phyloP scores from a whole-genome alignment of 2,888 invertebrate genomes.

The Meteorus colon region DNA sequence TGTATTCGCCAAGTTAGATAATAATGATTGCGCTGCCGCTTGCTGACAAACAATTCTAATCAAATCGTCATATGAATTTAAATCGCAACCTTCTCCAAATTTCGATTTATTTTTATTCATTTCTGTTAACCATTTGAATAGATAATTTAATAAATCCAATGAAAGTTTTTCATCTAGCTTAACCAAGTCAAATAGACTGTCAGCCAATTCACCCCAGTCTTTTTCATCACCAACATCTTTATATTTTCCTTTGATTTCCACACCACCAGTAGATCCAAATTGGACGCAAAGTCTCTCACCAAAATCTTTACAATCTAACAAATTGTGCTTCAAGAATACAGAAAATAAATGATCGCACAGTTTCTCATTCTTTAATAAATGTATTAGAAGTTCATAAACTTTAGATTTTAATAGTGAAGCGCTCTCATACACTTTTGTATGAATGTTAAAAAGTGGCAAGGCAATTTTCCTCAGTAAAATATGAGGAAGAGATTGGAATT shows the following conservation, averaged over 20 bases:
- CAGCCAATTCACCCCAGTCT: conserved; percentile 63
- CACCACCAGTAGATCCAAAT: conserved; percentile 62
- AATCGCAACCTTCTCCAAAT: conserved; percentile 37
- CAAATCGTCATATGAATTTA: conserved; percentile 58
- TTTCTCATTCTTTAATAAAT: conserved; percentile 56
- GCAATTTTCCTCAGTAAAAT: conserved; percentile 60
- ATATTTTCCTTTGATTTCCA: conserved; percentile 60
- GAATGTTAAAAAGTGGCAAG: conserved; percentile 65
- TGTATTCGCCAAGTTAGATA: conserved; percentile 67
- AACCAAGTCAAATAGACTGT: conserved; percentile 67
- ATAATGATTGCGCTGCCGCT: conserved; percentile 64
- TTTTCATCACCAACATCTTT: conserved; percentile 51
- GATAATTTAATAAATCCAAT: conserved; percentile 70
- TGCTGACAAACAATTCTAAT: conserved; percentile 61
- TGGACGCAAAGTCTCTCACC: conserved; percentile 58
- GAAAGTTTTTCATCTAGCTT: conserved; percentile 60
- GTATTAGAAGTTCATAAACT: conserved; percentile 58
- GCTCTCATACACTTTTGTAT: conserved; percentile 58
- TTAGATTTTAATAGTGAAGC: conserved; percentile 57
- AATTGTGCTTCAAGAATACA: conserved; percentile 57
- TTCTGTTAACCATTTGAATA: conserved; percentile 63
- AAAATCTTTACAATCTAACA: conserved; percentile 53
- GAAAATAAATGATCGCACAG: conserved; percentile 57
- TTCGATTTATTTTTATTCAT: conserved; percentile 41
- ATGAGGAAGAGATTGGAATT: conserved; percentile 66